phyloP scores from a whole-genome alignment of 2,888 invertebrate genomes.

The Pterostichus madidus region DNA sequence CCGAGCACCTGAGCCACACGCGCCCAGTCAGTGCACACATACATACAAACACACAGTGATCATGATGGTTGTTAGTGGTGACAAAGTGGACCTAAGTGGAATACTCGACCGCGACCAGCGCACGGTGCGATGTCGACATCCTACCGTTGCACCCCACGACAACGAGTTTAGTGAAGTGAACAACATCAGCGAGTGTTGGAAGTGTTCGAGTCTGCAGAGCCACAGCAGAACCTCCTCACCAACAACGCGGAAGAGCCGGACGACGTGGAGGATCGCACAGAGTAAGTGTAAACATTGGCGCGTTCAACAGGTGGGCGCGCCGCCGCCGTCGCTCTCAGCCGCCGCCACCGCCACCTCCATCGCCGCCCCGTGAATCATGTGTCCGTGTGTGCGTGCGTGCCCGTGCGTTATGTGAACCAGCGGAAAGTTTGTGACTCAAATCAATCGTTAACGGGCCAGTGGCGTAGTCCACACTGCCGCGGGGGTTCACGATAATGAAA shows the following conservation, averaged over 20 bases:
- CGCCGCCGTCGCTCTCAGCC: conserved; percentile 36
- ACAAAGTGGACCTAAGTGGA: conserved; percentile 70
- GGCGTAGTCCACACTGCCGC: conserved; percentile 53
- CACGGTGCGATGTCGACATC: conserved; percentile 70
- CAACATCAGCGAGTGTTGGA: conserved; percentile 20
- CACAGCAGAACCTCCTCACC: neutral
- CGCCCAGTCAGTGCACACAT: conserved; percentile 3
- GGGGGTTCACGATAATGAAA: conserved; percentile 15
- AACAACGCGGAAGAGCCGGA: conserved; percentile 59
- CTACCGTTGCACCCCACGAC: neutral
- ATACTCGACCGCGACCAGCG: conserved; percentile 76
- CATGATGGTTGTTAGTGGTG: conserved; percentile 9
- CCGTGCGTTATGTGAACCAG: conserved; percentile 58
- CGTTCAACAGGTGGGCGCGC: conserved; percentile 60
- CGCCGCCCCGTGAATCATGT: conserved; percentile 49
- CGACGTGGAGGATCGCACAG: conserved; percentile 57
- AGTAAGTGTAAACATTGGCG: conserved; percentile 64
- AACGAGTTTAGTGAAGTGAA: conserved; percentile 10
- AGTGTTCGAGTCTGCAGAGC: conserved; percentile 3
- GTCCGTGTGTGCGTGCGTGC: conserved; percentile 49
- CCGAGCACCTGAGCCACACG: conserved; percentile 4
- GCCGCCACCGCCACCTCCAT: conserved; percentile 14
- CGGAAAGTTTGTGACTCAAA: conserved; percentile 65
- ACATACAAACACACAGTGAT: conserved; percentile 7
- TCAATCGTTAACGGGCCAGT: conserved; percentile 63